phyloP scores from a whole-genome alignment of 2,113 vertebrate species.

The Pyrgilauda ruficollis region DNA sequence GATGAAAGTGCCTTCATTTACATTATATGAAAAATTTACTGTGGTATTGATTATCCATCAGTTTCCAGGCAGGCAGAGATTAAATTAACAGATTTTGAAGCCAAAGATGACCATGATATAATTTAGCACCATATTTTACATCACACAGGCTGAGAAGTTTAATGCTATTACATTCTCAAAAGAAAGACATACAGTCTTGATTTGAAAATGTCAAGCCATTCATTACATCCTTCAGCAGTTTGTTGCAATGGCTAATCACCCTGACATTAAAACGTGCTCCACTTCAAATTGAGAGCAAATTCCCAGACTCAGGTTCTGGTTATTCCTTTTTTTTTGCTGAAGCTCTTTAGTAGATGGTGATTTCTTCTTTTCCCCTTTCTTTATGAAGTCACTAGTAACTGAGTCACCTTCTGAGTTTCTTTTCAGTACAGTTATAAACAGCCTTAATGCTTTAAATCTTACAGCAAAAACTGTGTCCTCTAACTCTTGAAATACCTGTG shows the following conservation, averaged over 20 bases:
- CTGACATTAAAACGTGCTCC: slow-evolving; percentile 33
- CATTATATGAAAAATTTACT: not conserved
- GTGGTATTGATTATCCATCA: slow-evolving; percentile 1
- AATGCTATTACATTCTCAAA: slow-evolving; percentile 9
- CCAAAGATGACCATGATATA: not conserved
- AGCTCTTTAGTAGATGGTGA: not conserved
- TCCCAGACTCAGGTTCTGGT: not conserved
- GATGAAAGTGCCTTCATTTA: not conserved
- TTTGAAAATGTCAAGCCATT: slow-evolving; percentile 53
- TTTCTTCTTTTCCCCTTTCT: not conserved
- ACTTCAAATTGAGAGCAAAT: not conserved
- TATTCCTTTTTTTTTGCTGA: not conserved
- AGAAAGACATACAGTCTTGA: slow-evolving; percentile 31
- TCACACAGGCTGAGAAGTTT: not conserved
- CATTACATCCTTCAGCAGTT: slow-evolving; percentile 18
- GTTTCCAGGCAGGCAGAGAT: not conserved
- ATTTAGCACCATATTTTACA: slow-evolving; percentile 2
- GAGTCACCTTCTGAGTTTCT: not conserved
- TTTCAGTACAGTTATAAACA: not conserved
- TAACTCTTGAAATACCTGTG: not conserved
- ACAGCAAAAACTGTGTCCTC: not conserved
- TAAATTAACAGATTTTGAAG: slow-evolving; percentile 25
- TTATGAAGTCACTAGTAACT: not conserved
- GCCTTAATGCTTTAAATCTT: not conserved
- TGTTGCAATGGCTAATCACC: slow-evolving; percentile 31